Conservation (phyloP, 1,140 invertebrate species). For the Belonocnema kinseyi region DNA sequence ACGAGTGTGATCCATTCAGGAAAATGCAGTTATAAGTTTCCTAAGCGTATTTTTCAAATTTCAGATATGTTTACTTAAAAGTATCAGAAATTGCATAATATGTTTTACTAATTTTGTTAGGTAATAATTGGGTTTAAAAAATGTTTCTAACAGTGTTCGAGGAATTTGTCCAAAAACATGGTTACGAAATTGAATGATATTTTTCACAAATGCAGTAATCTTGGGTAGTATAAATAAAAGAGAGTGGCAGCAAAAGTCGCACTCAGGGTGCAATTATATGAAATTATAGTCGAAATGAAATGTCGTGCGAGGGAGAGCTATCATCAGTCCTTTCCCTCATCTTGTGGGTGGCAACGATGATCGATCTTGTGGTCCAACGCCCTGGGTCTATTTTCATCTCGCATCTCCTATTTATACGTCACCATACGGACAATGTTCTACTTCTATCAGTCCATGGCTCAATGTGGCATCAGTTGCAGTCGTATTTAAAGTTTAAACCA, state of each 20-base stretch:
- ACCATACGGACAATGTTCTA: slow-evolving; percentile 71
- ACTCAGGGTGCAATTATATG: background rate
- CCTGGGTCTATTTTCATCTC: slow-evolving; percentile 66
- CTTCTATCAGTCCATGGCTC: slow-evolving; percentile 64
- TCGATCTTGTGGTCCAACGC: slow-evolving; percentile 71
- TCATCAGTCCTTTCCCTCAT: slow-evolving; percentile 38
- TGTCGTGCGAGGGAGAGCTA: background rate
- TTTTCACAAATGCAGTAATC: no score
- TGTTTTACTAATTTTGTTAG: no score
- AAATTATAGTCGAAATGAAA: slow-evolving; percentile 25
- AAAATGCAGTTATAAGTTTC: no score
- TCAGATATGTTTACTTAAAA: no score
- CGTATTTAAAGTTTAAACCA: slow-evolving; percentile 55
- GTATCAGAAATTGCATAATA: no score
- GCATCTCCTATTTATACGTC: slow-evolving; percentile 68
- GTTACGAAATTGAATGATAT: no score
- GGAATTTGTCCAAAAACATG: no score
- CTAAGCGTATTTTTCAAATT: no score
- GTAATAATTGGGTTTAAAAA: no score
- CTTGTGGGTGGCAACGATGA: slow-evolving; percentile 48
- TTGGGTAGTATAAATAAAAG: background rate
- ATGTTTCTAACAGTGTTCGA: no score
- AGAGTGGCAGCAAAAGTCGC: background rate
- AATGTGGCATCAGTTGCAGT: slow-evolving; percentile 56
- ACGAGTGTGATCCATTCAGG: no score